Conservation (phyloP, 1,140 invertebrate species). For the Drosophila micromelanica region DNA sequence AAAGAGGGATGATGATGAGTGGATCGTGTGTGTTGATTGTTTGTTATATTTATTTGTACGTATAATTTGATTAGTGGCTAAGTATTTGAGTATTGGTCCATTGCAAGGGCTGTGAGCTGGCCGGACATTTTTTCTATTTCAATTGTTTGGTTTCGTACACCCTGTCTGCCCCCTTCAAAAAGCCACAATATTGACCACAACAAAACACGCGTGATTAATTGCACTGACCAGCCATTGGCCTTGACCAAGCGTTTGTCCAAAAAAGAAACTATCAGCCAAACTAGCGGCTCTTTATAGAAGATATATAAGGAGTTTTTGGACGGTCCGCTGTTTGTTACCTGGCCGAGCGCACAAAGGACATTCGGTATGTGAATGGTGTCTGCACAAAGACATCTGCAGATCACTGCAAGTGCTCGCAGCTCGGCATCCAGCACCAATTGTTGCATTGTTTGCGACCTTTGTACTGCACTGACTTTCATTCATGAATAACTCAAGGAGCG, state of each 20-base stretch:
- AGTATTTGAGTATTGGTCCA: conserved; percentile 45
- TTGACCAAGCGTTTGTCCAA: conserved; percentile 31
- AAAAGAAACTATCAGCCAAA: conserved; percentile 40
- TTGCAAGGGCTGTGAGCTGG: conserved; percentile 8
- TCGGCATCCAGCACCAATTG: conserved; percentile 19
- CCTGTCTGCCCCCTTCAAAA: conserved; percentile 34
- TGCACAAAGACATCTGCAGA: conserved; percentile 64
- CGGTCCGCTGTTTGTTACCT: conserved; percentile 21
- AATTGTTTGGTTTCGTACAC: conserved; percentile 12
- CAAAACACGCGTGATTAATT: conserved; percentile 63
- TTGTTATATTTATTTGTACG: conserved; percentile 45
- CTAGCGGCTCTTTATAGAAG: conserved; percentile 2
- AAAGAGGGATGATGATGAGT: conserved; percentile 65
- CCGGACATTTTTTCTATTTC: conserved; percentile 14
- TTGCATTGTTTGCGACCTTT: conserved; percentile 53
- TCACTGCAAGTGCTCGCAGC: conserved; percentile 75
- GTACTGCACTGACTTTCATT: conserved; percentile 74
- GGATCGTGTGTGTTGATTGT: conserved; percentile 64
- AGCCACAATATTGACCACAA: conserved; percentile 78
- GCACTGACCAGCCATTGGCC: conserved; percentile 32
- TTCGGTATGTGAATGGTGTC: conserved; percentile 22
- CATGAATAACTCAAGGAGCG: conserved; percentile 58
- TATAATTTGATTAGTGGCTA: conserved; percentile 76
- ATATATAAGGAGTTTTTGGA: conserved; percentile 36
- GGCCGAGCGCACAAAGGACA: conserved; percentile 41